These are phyloP conservation scores for Xiphophorus hellerii DNA, from an alignment of 2,113 vertebrate species.

Conservation along the genomic window DNA sequence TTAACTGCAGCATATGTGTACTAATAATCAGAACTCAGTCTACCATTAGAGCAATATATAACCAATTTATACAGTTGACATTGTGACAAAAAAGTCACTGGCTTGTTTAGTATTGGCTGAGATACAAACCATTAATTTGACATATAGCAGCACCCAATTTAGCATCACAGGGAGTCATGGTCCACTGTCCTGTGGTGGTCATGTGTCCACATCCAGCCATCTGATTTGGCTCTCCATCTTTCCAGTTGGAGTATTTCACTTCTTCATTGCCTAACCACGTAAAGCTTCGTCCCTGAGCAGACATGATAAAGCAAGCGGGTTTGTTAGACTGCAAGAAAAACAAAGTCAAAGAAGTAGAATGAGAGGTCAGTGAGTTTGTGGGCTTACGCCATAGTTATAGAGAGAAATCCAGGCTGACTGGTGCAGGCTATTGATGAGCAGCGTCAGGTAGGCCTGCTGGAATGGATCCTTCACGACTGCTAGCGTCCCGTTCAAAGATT, in stretches of 20 bases:
- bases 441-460: constrained; percentile 91
- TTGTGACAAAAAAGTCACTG: too few relatives aligned
- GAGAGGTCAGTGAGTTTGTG: not conserved
- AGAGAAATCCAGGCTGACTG: constrained; percentile 90
- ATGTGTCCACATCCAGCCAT: constrained; percentile 87
- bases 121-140: constrained; percentile 66
- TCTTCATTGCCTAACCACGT: constrained; percentile 88
- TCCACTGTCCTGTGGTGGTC: constrained; percentile 87
- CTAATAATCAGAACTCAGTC: not conserved
- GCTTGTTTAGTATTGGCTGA: not conserved
- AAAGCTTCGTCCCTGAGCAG: constrained; percentile 80
- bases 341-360: not conserved
- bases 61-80: too few relatives aligned
- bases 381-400: constrained; percentile 87
- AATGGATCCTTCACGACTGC: constrained; percentile 83
- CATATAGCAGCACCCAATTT: constrained; percentile 92
- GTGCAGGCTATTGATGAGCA: constrained; percentile 84
- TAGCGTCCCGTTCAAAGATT: constrained; percentile 88
- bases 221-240: constrained; percentile 86
- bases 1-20: not conserved
- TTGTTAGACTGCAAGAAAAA: not conserved
- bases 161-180: constrained; percentile 82
- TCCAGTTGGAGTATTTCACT: constrained; percentile 87
- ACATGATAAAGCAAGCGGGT: not conserved
- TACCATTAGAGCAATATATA: too few relatives aligned